Conservation (phyloP, 2,888 invertebrate genomes). For the Plemyria rubiginata region DNA sequence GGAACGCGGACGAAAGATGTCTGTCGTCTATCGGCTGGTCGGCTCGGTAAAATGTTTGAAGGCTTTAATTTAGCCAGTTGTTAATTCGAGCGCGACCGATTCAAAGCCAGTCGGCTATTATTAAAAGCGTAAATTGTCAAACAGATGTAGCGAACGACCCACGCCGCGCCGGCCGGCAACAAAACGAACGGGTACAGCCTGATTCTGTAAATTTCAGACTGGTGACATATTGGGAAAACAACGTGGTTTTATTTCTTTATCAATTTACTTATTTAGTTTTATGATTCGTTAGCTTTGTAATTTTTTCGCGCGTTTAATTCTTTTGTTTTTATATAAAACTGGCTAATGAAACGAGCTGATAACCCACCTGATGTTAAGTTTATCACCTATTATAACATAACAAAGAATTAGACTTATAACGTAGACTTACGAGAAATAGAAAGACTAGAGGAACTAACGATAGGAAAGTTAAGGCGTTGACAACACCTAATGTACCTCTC, state of each 20-base stretch:
- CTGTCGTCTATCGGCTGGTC: slow-evolving; percentile 62
- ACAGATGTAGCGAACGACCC: slow-evolving; percentile 80
- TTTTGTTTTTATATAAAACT: no score
- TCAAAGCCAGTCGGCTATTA: slow-evolving; percentile 80
- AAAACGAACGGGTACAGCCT: slow-evolving; percentile 15
- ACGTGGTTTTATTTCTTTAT: neutral
- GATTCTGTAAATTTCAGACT: slow-evolving; percentile 19
- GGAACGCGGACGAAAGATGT: slow-evolving; percentile 49
- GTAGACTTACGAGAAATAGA: no score
- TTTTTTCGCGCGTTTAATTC: no score
- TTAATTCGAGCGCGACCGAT: slow-evolving; percentile 80
- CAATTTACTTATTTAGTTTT: no score
- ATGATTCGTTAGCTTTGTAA: no score
- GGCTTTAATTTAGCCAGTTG: slow-evolving; percentile 79
- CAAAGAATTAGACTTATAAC: no score
- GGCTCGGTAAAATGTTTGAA: slow-evolving; percentile 74
- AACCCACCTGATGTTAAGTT: no score
- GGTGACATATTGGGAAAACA: neutral
- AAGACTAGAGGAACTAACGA: no score
- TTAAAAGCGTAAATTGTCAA: slow-evolving; percentile 84
- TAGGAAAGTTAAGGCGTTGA: no score
- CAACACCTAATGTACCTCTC: no score
- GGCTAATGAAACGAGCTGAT: no score
- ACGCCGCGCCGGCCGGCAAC: slow-evolving; percentile 56
- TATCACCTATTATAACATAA: no score